These are phyloP conservation scores for Palythoa grandis DNA, from an alignment of 92 coral and sea anemone genomes.

Conservation along the genomic window DNA sequence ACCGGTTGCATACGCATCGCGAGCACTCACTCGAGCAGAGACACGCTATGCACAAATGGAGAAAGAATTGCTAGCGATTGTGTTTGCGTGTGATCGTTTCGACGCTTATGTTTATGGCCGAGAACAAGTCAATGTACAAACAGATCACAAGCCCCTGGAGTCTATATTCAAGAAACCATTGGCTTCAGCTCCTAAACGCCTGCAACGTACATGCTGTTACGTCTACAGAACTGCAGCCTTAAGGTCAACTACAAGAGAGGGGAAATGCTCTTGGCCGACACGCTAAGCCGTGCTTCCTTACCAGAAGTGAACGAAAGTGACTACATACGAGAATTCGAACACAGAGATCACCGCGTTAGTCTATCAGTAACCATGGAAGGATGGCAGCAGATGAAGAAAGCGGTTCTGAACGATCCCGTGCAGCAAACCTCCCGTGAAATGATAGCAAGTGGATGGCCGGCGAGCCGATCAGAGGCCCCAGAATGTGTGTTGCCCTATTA, in stretches of 20 bases:
- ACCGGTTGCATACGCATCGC: not conserved
- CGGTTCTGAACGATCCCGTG: too few species aligned
- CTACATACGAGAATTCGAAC: too few species aligned
- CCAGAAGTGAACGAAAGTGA: too few species aligned
- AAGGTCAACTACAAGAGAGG: not conserved
- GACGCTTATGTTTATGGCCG: not conserved
- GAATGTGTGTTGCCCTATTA: not conserved
- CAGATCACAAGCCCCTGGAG: not conserved
- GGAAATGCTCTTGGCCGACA: not conserved
- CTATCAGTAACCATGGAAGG: too few species aligned
- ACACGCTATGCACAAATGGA: not conserved
- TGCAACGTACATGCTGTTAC: not conserved
- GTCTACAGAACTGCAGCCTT: not conserved
- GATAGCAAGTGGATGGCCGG: too few species aligned
- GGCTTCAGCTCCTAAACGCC: not conserved
- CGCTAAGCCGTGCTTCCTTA: not conserved
- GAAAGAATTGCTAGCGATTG: too few species aligned
- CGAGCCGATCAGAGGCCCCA: not conserved
- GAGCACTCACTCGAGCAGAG: not conserved
- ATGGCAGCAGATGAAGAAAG: too few species aligned
- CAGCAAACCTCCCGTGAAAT: too few species aligned
- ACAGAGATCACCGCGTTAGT: too few species aligned
- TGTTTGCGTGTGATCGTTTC: too few species aligned
- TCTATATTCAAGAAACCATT: not conserved
- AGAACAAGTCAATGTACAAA: not conserved